Conservation (phyloP, 2,888 invertebrate genomes). For the Sclerodermus sp. region DNA sequence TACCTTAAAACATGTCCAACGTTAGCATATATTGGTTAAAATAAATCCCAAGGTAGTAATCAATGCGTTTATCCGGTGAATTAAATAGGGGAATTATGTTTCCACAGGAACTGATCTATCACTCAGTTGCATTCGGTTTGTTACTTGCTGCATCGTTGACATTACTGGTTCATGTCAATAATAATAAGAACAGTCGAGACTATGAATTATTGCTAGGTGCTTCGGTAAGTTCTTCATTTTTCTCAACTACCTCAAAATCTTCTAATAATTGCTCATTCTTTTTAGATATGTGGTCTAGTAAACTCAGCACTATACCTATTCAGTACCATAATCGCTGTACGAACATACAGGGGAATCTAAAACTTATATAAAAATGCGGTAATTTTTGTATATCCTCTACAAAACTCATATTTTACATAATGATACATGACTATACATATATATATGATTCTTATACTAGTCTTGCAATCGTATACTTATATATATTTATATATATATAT, state of each 20-base stretch:
- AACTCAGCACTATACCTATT: constrained; percentile 73
- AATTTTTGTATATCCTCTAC: no score
- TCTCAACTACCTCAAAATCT: constrained; percentile 7
- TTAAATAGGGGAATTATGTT: background rate
- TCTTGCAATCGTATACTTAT: no score
- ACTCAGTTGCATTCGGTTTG: constrained; percentile 73
- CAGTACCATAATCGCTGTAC: constrained; percentile 76
- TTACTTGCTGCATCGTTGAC: constrained; percentile 72
- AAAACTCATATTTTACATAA: no score
- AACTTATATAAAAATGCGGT: no score
- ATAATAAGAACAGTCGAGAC: constrained; percentile 44
- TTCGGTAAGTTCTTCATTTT: constrained; percentile 63
- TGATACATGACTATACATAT: no score
- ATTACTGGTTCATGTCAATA: constrained; percentile 68
- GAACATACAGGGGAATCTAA: constrained; percentile 76
- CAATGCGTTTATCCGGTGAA: background rate
- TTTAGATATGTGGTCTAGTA: constrained; percentile 76
- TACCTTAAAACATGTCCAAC: no score
- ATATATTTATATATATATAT: no score
- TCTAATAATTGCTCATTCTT: constrained; percentile 34
- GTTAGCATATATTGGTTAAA: background rate
- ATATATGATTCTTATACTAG: no score
- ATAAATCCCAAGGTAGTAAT: background rate
- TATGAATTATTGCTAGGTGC: constrained; percentile 74
- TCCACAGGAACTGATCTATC: constrained; percentile 80